Conservation (phyloP, 2,113 vertebrate genomes). For the Empidonax alnorum region DNA sequence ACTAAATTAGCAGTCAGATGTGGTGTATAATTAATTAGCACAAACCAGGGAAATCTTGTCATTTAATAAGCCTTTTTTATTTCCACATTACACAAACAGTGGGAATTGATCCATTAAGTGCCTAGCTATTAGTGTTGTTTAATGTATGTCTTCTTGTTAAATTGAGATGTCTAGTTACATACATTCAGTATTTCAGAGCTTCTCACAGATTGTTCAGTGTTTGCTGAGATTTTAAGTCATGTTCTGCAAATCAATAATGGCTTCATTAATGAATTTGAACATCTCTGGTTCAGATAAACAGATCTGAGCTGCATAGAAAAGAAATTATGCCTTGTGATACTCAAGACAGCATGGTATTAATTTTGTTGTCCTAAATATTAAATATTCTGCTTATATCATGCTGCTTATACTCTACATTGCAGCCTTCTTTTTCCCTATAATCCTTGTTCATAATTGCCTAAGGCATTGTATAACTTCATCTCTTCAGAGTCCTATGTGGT, state of each 20-base stretch:
- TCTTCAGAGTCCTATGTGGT: neutral
- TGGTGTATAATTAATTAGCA: conserved; percentile 92
- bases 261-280: conserved; percentile 75
- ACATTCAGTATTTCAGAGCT: conserved; percentile 76
- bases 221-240: conserved; percentile 77
- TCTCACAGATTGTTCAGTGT: conserved; percentile 74
- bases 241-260: conserved; percentile 79
- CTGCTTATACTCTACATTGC: neutral
- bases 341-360: neutral
- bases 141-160: conserved; percentile 91
- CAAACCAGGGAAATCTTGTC: conserved; percentile 94
- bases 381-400: conserved; percentile 45
- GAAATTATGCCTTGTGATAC: neutral
- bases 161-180: conserved; percentile 86
- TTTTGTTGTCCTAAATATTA: conserved; percentile 32
- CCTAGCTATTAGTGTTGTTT: conserved; percentile 89
- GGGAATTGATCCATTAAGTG: conserved; percentile 94
- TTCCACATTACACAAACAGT: conserved; percentile 90
- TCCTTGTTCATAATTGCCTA: conserved; percentile 41
- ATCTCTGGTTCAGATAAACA: conserved; percentile 46
- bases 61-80: conserved; percentile 92
- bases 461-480: conserved; percentile 54
- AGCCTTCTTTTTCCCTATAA: neutral
- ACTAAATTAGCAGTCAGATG: conserved; percentile 92
- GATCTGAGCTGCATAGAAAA: neutral